Evolutionary conservation across 2,797 vertebrate genomes (phyloP).

Genomic region (Artibeus lituratus): DNA sequence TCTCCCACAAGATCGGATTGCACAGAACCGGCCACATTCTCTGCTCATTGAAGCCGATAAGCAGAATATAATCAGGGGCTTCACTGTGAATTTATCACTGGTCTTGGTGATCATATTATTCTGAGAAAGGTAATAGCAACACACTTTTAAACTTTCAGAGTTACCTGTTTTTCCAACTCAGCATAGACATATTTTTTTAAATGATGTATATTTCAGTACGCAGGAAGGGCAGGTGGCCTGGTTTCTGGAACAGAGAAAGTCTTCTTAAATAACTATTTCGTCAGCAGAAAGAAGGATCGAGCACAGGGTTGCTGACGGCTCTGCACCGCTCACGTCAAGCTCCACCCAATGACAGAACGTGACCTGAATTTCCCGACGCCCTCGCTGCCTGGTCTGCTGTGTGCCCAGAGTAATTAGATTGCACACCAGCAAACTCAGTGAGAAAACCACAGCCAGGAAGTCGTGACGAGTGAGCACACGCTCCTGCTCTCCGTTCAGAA

Average conservation of each 20-base stretch:
- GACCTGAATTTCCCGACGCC: neutral
- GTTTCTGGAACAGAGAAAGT: neutral
- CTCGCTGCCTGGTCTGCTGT: neutral
- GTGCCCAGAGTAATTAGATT: neutral
- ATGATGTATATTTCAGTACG: neutral
- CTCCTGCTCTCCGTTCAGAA: neutral
- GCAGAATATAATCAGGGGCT: neutral
- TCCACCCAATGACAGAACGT: neutral
- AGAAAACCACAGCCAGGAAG: neutral
- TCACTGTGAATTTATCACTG: neutral
- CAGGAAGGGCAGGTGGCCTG: accelerated
- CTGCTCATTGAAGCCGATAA: neutral
- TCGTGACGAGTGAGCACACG: accelerated
- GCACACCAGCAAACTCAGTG: too few relatives aligned
- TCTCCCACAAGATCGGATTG: neutral
- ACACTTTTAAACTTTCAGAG: neutral
- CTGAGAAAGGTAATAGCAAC: neutral
- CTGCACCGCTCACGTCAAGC: neutral
- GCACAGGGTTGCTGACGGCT: neutral
- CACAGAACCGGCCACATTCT: neutral
- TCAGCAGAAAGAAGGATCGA: neutral
- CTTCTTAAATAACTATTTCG: neutral
- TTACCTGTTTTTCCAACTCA: neutral
- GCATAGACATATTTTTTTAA: neutral
- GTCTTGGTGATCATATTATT: neutral